Evolutionary conservation across 2,797 vertebrate genomes (phyloP).

Genomic region (Varecia variegata): DNA sequence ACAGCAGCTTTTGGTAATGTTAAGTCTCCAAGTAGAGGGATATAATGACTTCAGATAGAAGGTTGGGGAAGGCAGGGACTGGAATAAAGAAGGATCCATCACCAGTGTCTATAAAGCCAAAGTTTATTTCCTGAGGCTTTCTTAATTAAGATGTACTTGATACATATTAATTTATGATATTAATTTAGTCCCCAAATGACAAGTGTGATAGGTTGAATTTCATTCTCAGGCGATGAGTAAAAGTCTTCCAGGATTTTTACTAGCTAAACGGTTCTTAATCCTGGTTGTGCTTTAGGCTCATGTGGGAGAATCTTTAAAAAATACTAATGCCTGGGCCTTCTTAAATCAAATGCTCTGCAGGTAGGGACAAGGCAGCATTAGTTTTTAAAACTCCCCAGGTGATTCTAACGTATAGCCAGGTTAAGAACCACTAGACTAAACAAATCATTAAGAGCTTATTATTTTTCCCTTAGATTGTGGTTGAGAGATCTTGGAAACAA

Average conservation of each 20-base stretch:
- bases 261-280: background rate
- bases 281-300: background rate
- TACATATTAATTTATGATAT: background rate
- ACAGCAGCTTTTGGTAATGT: background rate
- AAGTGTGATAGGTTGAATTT: background rate
- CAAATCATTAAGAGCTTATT: background rate
- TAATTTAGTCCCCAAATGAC: background rate
- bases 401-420: background rate
- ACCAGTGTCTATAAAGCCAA: background rate
- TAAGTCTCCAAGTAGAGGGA: background rate
- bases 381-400: background rate
- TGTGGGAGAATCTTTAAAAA: background rate
- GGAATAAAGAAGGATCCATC: background rate
- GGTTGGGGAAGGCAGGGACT: background rate
- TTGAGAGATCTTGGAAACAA: background rate
- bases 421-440: background rate
- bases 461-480: background rate
- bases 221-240: background rate
- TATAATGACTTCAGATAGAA: background rate
- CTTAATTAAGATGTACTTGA: background rate
- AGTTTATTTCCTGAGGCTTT: background rate
- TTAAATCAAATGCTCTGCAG: constrained; percentile 9
- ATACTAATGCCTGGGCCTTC: background rate
- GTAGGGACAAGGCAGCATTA: background rate
- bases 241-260: background rate